Evolutionary conservation across 2,888 invertebrate genomes (phyloP), one percentile per base, ranked within the genome.

Genomic region (Ophion ellenae): DNA sequence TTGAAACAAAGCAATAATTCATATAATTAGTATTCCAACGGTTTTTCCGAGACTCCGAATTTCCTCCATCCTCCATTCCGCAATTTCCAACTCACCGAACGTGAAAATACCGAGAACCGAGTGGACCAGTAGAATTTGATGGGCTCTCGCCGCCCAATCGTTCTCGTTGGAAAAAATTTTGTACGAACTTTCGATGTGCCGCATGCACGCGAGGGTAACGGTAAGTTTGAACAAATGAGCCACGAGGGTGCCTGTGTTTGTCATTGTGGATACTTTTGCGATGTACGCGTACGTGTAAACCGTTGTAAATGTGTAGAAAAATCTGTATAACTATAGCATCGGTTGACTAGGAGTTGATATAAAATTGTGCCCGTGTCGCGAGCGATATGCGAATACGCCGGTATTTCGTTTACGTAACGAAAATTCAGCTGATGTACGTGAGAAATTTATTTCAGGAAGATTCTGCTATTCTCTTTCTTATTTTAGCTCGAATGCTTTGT

Each of bases 51-150:
- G 61, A 61, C 7, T 53, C 17, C 14, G 0, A 14, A 53, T 24
- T 24, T 24, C 24, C 24, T 24, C 17, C 11, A 53, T 17, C 4
- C 11, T 53, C 53, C 0, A 9, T 20, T 61, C 6, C 6, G 57
- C 57, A 57, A 61, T 10, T 20, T 61, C 2, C 24, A 61, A 32
- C 89, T 91, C 90, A 94, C 94, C 93, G 82, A 91, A 94, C 90
- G 93, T 91, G 79, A 93, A 82, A 47, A 93, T 89, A 59, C 94
- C 94, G 20, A 94, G 80, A 84, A 93, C 79, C 20, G 94, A 93
- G 85, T 94, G 93, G 11, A 91, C 84, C 69, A 94, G 88, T 69
- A 93, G 88, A 78, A 93, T 91, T 89, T 93, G 92, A 85, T 91
- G 91, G 76, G 93, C 93, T 86, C 93, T 88, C 59, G 91, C 87